Evolutionary conservation across 2,888 invertebrate genomes (phyloP), one percentile per base, ranked within the genome.

Genomic region (Eupithecia insigniata): DNA sequence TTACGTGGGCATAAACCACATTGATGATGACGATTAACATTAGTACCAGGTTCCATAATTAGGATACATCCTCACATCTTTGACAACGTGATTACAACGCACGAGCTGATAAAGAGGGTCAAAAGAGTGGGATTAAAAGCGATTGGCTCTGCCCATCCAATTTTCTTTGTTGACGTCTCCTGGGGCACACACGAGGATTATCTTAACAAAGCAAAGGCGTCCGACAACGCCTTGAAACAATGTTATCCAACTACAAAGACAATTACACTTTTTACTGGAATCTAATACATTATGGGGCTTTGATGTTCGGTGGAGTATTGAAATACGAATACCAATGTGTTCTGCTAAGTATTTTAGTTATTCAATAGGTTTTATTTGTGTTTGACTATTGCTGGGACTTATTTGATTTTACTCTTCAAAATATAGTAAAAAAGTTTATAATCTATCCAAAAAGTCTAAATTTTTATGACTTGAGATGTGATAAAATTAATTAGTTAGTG

Each of bases 141-240:
- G 88, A 93, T 92, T 93, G 93, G 92, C 92, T 87, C 91, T 93
- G 93, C 93, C 93, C 92, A 93, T 93, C 93, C 93, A 92, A 94
- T 94, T 92, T 93, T 90, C 93, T 93, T 93, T 93, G 93, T 92
- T 92, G 92, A 92, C 88, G 91, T 91, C 92, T 88, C 91, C 60
- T 69, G 92, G 90, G 92, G 88, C 83, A 87, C 86, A 82, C 86
- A 86, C 88, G 85, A 85, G 91, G 92, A 93, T 94, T 90, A 93
- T 93, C 92, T 91, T 90, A 93, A 91, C 92, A 93, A 92, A 91
- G 90, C 91, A 87, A 90, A 89, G 88, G 87, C 87, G 85, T 83
- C 80, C 79, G 81, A 84, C 85, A 86, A 86, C 85, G 87, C 85
- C 83, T 78, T 83, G 88, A 90, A 89, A 90, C 89, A 90, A 90